A percentile compares a stretch with the other conserved stretches of the same genome.
phyloP scores from a whole-genome alignment of 2,797 vertebrate genomes.

The Paguma larvata region DNA sequence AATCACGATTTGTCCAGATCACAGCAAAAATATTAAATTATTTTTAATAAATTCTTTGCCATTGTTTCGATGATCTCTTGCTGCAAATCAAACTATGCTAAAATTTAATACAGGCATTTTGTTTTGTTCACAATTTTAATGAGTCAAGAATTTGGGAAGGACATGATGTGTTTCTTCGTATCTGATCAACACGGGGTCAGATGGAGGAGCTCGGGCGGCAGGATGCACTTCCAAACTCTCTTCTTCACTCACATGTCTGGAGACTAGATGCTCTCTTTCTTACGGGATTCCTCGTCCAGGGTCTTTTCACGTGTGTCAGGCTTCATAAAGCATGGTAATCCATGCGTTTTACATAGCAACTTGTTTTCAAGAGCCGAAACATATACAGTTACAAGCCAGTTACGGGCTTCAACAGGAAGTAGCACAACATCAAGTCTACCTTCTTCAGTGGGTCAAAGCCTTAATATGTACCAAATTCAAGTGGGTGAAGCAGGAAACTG shows the following conservation, averaged over 20 bases:
- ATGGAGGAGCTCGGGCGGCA: not conserved
- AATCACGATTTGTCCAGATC: not conserved
- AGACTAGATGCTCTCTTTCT: not conserved
- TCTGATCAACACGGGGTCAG: not conserved
- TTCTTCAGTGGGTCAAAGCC: not conserved
- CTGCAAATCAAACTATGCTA: not conserved
- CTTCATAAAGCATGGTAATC: not conserved
- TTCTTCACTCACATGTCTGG: not conserved
- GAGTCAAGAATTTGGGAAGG: not conserved
- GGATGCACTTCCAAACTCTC: not conserved
- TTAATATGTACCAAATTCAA: not conserved
- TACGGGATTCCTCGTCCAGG: not conserved
- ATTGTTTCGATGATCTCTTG: not conserved
- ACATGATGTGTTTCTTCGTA: not conserved
- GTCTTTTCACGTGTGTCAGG: not conserved
- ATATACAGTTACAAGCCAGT: not conserved
- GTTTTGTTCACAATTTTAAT: not conserved
- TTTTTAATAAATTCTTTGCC: not conserved
- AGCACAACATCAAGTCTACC: not conserved
- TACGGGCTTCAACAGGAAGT: not conserved
- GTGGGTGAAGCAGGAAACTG: not conserved
- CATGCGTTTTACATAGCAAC: not conserved
- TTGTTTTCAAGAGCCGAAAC: not conserved
- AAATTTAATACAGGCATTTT: not conserved
- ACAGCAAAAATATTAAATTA: not conserved